Evolutionary conservation across 2,113 vertebrate genomes (phyloP), one percentile per base, ranked within the genome.

Genomic region (Embiotoca jacksoni): DNA sequence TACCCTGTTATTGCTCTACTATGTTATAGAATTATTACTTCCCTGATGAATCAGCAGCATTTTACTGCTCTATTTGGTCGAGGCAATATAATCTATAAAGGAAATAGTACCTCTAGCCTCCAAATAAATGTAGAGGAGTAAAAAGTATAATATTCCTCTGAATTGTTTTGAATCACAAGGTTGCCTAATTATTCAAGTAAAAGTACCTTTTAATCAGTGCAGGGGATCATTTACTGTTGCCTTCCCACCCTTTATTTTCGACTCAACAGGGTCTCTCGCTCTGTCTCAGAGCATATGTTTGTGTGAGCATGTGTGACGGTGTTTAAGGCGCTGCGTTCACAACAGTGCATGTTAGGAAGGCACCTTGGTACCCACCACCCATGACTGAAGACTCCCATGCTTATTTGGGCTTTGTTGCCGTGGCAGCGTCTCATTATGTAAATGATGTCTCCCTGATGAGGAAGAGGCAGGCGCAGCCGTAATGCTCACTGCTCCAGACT

Each of bases 371-470:
- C 44, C 85, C 79, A 50, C 61, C 52, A 80, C 77, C 73, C 53
- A 58, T 78, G 84, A 89, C 83, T 82, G 86, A 90, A 63, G 73
- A 70, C 72, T 83, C 7, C 71, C 5, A 3, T 56, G 84, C 87
- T 86, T 85, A 86, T 64, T 72, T 79, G 82, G 86, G 78, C 64
- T 91, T 85, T 91, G 90, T 92, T 93, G 85, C 90, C 70, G 83
- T 90, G 90, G 86, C 85, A 88, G 89, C 89, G 61, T 86, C 88
- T 93, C 83, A 90, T 94, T 93, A 94, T 92, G 91, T 80, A 93
- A 91, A 93, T 86, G 78, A 90, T 69, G 78, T 86, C 81, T 89
- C 86, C 82, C 89, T 78, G 83, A 87, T 87, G 90, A 85, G 91
- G 67, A 66, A 61, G 68, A 87, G 84, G 81, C 85, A 78, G 83